These are phyloP conservation scores for Aradophagus sp. DNA, from an alignment of 1,140 invertebrate species.

Conservation along the genomic window DNA sequence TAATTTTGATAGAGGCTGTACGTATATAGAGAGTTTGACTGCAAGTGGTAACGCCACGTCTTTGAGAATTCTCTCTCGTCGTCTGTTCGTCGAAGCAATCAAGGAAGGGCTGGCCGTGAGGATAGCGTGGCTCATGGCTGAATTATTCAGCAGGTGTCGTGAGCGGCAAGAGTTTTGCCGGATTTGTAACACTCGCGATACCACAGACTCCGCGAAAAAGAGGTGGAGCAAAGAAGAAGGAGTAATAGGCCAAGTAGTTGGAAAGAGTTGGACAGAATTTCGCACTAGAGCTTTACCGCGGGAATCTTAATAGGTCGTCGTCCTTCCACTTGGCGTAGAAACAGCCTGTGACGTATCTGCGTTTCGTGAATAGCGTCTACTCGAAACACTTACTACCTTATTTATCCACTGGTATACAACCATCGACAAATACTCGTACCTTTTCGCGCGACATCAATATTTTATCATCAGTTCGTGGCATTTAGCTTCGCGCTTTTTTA, in stretches of 20 bases:
- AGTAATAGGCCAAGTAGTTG: constrained; percentile 37
- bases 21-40: constrained; percentile 50
- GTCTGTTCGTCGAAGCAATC: constrained; percentile 61
- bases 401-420: constrained; percentile 51
- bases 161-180: constrained; percentile 64
- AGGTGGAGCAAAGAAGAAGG: constrained; percentile 48
- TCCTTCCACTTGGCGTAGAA: constrained; percentile 52
- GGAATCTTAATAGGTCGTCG: constrained; percentile 58
- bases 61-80: constrained; percentile 57
- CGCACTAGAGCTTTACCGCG: constrained; percentile 56
- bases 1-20: constrained; percentile 51
- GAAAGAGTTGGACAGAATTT: constrained; percentile 55
- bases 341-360: constrained; percentile 53
- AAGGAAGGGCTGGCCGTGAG: constrained; percentile 60
- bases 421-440: constrained; percentile 42
- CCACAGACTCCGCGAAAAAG: constrained; percentile 56
- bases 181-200: constrained; percentile 68
- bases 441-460: constrained; percentile 45
- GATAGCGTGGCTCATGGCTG: constrained; percentile 61
- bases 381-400: constrained; percentile 58
- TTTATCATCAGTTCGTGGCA: constrained; percentile 30
- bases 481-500: constrained; percentile 23
- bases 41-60: constrained; percentile 35
- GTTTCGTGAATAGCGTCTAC: constrained; percentile 42
- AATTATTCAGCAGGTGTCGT: constrained; percentile 70